These are phyloP conservation scores for Melanotaenia pygmaea DNA, from an alignment of 2,797 vertebrate species.

Conservation along the genomic window DNA sequence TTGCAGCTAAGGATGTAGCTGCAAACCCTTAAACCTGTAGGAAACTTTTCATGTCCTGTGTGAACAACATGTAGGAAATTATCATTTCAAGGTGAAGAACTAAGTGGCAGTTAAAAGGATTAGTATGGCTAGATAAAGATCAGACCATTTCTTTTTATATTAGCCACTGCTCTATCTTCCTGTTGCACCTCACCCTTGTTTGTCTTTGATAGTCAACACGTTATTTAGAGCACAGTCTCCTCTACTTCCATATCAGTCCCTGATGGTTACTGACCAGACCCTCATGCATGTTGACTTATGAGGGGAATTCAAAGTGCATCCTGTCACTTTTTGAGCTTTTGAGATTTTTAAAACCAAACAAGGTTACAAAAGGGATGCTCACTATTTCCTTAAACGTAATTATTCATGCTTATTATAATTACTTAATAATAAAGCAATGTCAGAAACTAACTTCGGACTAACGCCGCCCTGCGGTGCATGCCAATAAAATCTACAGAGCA, in stretches of 20 bases:
- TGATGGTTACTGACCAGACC: background rate
- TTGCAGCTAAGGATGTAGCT: background rate
- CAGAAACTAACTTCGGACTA: background rate
- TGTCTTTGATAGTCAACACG: background rate
- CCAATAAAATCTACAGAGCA: background rate
- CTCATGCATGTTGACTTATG: background rate
- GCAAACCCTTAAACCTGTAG: background rate
- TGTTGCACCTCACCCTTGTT: background rate
- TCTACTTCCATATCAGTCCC: background rate
- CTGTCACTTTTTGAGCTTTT: background rate
- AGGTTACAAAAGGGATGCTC: background rate
- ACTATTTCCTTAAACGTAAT: background rate
- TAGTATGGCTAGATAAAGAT: background rate
- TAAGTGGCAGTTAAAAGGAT: background rate
- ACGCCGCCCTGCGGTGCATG: background rate
- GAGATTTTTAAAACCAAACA: background rate
- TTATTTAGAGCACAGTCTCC: background rate
- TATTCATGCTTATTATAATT: background rate
- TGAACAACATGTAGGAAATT: background rate
- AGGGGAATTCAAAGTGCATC: background rate
- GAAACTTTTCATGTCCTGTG: background rate
- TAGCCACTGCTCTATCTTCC: background rate
- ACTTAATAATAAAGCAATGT: background rate
- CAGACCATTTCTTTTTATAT: background rate
- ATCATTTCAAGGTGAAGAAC: background rate